Evolutionary conservation across 2,797 vertebrate species (phyloP), one percentile per base, ranked within the genome.

Genomic region (Philypnodon macrostomus): DNA sequence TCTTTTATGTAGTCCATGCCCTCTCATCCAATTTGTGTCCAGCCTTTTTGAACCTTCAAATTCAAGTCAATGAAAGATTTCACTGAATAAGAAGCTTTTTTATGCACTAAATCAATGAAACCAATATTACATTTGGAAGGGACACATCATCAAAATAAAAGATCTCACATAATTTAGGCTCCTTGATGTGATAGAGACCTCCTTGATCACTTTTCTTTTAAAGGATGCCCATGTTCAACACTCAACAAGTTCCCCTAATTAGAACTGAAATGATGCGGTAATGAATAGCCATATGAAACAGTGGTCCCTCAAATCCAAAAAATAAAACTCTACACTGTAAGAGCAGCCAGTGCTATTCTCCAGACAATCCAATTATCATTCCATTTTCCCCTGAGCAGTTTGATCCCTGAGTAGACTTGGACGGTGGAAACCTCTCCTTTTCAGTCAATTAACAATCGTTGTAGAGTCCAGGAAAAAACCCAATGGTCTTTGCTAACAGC

Each of bases 401-500:
- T 35, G 52, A 60, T 82, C 70, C 63, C 57, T 32, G 64, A 76
- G 67, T 53, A 58, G 52, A 62, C 51, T n/a, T 70, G 35, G 26
- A 47, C 5, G 35, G 56, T n/a, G n/a, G 67, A 75, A 73, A 59
- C 8, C 19, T 64, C 48, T 46, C 46, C 39, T 53, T 55, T 59
- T 63, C 31, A 47, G 59, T 53, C 70, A 66, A 38, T 55, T 63
- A 49, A 47, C 27, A 50, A 66, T 59, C 17, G 51, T 8, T 3
- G 3, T 52, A 12, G 1, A 31, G 75, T 73, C 64, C 70, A 58
- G 66, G 53, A 77, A 79, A 62, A 72, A 38, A 51, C 34, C 57
- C 12, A 24, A 48, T 32, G 37, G 38, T 64, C 58, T 65, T 64
- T 52, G 48, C 65, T 14, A 85, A 73, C 87, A 87, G 81, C 84